phyloP scores from a whole-genome alignment of 2,113 vertebrate species.

The Colaptes auratus region DNA sequence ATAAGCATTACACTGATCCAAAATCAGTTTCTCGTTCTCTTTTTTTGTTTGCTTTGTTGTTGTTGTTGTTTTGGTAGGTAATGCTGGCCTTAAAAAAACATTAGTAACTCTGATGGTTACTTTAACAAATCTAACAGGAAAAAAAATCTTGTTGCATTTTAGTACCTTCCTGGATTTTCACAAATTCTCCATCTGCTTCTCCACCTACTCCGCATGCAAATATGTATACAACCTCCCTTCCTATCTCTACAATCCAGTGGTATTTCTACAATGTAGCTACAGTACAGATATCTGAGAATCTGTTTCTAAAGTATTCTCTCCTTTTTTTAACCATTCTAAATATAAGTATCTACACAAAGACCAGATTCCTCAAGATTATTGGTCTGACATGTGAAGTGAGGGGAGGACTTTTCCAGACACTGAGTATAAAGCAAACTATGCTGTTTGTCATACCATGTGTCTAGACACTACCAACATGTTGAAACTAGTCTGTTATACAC shows the following conservation, averaged over 20 bases:
- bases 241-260: background rate
- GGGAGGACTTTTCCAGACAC: slow-evolving; percentile 41
- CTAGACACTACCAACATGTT: slow-evolving; percentile 36
- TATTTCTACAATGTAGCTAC: background rate
- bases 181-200: background rate
- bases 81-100: background rate
- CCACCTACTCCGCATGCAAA: background rate
- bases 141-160: background rate
- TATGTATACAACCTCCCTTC: background rate
- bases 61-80: background rate
- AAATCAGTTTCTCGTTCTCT: background rate
- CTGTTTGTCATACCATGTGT: background rate
- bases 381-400: slow-evolving; percentile 15
- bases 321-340: slow-evolving; percentile 15
- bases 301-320: background rate
- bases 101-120: background rate
- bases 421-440: slow-evolving; percentile 14
- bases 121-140: background rate
- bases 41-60: background rate
- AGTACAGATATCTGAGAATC: background rate
- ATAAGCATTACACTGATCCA: background rate
- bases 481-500: slow-evolving; percentile 25
- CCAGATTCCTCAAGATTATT: background rate
- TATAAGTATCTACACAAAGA: slow-evolving; percentile 25
- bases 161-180: background rate